Evolutionary conservation across 2,113 vertebrate species (phyloP), one percentile per base, ranked within the genome.

Genomic region (Tenrec ecaudatus): DNA sequence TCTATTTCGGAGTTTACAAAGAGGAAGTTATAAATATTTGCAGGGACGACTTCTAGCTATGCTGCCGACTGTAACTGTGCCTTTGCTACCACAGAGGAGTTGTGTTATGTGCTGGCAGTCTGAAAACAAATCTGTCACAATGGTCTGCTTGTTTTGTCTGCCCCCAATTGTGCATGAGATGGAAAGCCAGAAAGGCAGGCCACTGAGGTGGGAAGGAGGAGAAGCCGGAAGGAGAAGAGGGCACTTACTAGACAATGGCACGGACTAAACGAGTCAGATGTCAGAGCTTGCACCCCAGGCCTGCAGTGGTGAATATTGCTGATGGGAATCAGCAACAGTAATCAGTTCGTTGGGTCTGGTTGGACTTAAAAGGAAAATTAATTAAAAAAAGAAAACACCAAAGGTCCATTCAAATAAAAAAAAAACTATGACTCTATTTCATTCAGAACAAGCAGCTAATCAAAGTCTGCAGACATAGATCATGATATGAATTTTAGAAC

Each of bases 61-160:
- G 40, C 19, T 15, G 73, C 6, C 2, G 14, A 23, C 31, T 82
- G 10, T 38, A 40, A 80, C 27, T n/a, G 23, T 77, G 64, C 31
- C 53, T 79, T 94, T 92, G 16, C 64, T 93, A 91, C 36, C 36
- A 75, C 66, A 84, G 71, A 86, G 14, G 33, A 89, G n/a, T 68
- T 92, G 66, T 77, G 84, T 76, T 47, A 69, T 43, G 40, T 31
- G 7, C 36, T 76, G 6, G 47, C 29, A 40, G 62, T 71, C 33
- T 71, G 77, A 82, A 90, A 93, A 86, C 73, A 86, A 94, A 73
- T 31, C 60, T 81, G 33, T 81, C 83, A 84, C 68, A 47, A 29
- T 90, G 40, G 38, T 40, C 20, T 53, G 33, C 66, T 73, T 92
- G 16, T 82, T 90, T 84, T 71, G 12, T 76, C 86, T 88, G 43